Evolutionary conservation across 2,888 invertebrate genomes (phyloP).

Genomic region (Druceiella hillmani): DNA sequence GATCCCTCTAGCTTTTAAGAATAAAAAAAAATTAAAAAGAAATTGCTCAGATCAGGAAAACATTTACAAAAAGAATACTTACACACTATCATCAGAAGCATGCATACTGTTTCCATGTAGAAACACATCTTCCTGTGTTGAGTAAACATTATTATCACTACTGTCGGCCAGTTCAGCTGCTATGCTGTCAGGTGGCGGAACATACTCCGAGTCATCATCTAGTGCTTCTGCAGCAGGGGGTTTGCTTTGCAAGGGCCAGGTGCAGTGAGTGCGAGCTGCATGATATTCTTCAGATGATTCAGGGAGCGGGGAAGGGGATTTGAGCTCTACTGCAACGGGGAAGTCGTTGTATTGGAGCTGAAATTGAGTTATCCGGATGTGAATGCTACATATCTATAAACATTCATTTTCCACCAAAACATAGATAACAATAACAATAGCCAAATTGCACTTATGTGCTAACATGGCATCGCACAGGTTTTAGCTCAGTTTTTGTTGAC

Average conservation of each 20-base stretch:
- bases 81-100: constrained; percentile 45
- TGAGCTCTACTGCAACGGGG: background rate
- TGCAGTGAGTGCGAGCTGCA: constrained; percentile 45
- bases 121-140: constrained; percentile 43
- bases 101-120: constrained; percentile 38
- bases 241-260: constrained; percentile 36
- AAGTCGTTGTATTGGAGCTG: too few relatives aligned
- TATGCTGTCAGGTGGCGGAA: constrained; percentile 7
- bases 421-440: too few relatives aligned
- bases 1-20: too few relatives aligned
- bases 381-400: too few relatives aligned
- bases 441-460: too few relatives aligned
- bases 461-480: too few relatives aligned
- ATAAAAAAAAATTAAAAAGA: too few relatives aligned
- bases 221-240: constrained; percentile 12
- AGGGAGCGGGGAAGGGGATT: too few relatives aligned
- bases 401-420: too few relatives aligned
- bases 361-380: too few relatives aligned
- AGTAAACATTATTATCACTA: constrained; percentile 37
- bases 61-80: constrained; percentile 27
- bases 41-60: too few relatives aligned
- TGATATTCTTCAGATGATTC: constrained; percentile 28
- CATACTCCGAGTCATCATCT: background rate
- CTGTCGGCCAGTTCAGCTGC: constrained; percentile 37
- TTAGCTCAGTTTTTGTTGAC: too few relatives aligned